Conservation (phyloP, 2,888 invertebrate genomes). For the Sisyra terminalis region DNA sequence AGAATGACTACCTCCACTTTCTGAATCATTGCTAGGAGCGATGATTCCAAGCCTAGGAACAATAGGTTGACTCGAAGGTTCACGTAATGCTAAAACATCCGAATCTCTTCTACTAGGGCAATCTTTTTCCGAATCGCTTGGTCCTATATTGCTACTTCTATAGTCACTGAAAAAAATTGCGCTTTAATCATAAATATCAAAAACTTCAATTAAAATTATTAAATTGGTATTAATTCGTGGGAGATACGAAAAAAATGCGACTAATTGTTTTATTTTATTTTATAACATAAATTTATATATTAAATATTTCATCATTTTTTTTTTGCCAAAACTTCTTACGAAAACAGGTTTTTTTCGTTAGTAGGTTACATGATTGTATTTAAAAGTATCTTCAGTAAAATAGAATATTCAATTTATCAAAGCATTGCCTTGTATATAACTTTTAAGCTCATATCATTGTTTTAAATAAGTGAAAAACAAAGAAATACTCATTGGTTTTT, state of each 20-base stretch:
- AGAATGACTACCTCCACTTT: slow-evolving; percentile 75
- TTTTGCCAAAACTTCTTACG: too few species aligned
- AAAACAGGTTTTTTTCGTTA: too few species aligned
- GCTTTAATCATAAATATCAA: too few species aligned
- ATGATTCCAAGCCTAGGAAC: slow-evolving; percentile 45
- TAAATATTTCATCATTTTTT: too few species aligned
- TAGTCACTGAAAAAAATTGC: slow-evolving; percentile 56
- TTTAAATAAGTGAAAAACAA: too few species aligned
- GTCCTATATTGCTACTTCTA: slow-evolving; percentile 78
- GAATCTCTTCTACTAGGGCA: slow-evolving; percentile 58
- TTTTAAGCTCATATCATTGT: too few species aligned
- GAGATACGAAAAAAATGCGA: not conserved
- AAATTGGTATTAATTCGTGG: not conserved
- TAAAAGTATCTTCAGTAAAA: too few species aligned
- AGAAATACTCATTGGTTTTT: too few species aligned
- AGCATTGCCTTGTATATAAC: too few species aligned
- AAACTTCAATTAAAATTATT: not conserved
- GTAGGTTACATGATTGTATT: too few species aligned
- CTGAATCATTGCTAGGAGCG: slow-evolving; percentile 58
- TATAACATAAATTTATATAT: not conserved
- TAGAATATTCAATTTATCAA: too few species aligned
- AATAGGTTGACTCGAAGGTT: slow-evolving; percentile 5
- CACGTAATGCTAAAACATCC: slow-evolving; percentile 25
- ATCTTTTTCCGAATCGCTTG: slow-evolving; percentile 80
- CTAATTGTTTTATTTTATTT: not conserved